Evolutionary conservation across 2,113 vertebrate genomes (phyloP).

Genomic region (Halichoeres trimaculatus): DNA sequence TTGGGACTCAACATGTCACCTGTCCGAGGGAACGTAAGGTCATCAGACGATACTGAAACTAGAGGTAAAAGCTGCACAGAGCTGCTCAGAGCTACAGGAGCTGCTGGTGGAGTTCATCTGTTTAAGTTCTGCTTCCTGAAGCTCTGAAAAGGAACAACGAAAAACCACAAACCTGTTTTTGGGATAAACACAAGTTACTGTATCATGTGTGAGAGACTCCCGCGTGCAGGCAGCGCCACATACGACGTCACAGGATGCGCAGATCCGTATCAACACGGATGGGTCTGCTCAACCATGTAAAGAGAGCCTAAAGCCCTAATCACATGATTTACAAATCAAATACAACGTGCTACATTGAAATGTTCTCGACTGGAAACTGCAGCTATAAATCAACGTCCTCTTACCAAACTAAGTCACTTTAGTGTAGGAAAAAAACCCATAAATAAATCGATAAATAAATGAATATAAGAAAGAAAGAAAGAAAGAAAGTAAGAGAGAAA

Average conservation of each 20-base stretch:
- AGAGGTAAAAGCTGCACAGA: rapidly evolving
- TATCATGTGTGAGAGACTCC: slow-evolving; percentile 10
- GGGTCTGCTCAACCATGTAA: rapidly evolving
- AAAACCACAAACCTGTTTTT: background rate
- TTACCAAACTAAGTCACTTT: background rate
- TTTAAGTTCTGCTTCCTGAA: rapidly evolving
- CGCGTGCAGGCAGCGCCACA: background rate
- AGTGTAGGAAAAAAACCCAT: too few species aligned
- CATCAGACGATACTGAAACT: background rate
- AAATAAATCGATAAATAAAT: too few species aligned
- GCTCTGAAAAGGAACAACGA: rapidly evolving
- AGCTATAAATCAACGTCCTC: background rate
- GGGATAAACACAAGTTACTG: rapidly evolving
- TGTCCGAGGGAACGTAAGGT: background rate
- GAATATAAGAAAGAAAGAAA: too few species aligned
- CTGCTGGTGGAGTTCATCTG: background rate
- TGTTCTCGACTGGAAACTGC: slow-evolving; percentile 57
- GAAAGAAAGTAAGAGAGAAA: too few species aligned
- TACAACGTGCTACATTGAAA: slow-evolving; percentile 57
- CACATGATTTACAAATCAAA: slow-evolving; percentile 8
- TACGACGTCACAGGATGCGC: background rate
- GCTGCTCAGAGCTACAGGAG: background rate
- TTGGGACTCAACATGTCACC: slow-evolving; percentile 83
- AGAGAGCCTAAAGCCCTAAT: rapidly evolving
- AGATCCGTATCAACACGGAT: background rate